These are phyloP conservation scores for Cercopithecus diana DNA, from an alignment of 2,797 vertebrate genomes.

Conservation along the genomic window DNA sequence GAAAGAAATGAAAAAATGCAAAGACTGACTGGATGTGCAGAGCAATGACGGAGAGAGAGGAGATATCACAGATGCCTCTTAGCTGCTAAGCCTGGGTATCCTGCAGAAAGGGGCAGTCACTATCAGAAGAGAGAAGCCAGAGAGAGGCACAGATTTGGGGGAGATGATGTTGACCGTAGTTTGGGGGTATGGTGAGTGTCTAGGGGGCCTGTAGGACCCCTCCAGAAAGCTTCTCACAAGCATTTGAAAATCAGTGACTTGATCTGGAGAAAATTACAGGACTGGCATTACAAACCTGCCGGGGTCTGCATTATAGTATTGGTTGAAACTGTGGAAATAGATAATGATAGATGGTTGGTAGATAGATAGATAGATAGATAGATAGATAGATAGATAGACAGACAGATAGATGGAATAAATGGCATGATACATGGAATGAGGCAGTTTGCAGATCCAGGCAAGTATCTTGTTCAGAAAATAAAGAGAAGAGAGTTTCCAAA, in stretches of 20 bases:
- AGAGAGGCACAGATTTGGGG: neutral
- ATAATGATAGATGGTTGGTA: neutral
- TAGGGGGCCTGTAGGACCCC: neutral
- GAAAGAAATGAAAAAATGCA: neutral
- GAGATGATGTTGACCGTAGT: neutral
- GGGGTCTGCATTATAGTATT: neutral
- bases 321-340: neutral
- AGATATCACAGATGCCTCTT: neutral
- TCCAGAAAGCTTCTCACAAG: neutral
- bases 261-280: neutral
- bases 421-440: neutral
- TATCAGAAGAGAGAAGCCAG: neutral
- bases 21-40: neutral
- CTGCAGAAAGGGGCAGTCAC: neutral
- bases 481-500: neutral
- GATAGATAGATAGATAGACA: neutral
- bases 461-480: neutral
- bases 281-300: neutral
- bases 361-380: neutral
- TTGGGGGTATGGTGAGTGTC: neutral
- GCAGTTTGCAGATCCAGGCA: neutral
- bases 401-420: neutral
- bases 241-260: conserved; percentile 26
- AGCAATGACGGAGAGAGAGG: neutral
- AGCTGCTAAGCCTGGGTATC: neutral